Evolutionary conservation across 2,888 invertebrate species (phyloP), one percentile per base, ranked within the genome.

Genomic region (Chironomus tentans): DNA sequence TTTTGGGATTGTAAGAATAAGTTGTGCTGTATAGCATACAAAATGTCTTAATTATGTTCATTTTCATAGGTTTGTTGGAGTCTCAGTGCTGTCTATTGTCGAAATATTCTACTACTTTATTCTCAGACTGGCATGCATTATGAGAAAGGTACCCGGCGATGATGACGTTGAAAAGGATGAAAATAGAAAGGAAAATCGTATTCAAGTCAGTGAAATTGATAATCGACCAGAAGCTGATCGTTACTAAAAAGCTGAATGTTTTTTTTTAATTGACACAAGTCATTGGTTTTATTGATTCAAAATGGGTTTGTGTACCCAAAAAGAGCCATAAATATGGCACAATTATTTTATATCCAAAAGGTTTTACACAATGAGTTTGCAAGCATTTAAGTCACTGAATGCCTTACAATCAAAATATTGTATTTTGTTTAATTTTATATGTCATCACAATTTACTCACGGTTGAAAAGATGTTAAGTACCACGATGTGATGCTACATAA

Each of bases 61-160:
- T 50, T 12, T 5, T 0, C 10, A 15, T 15, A 50, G 50, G 10
- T 56, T 72, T 38, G 72, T 72, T 72, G 50, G 72, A 10, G 56
- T 71, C 1, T 70, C 70, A 2, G 70, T 70, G 10, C 18, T 50
- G 6, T 47, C 70, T n/a, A 70, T 50, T 50, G 50, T 50, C 3
- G 48, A 70, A 50, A 22, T 70, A 6, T 50, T 70, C 38, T 68
- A 68, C 13, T 70, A 70, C 15, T 50, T 70, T 18, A 50, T 71
- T 1, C 7, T 50, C 4, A 3, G 71, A 24, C 22, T 71, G 10
- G 71, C 71, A 6, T 71, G 71, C 50, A 71, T 71, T 5, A 50
- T 71, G 28, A 50, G 71, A 24, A 71, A 61, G n/a, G 56, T 5
- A 15, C n/a, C 15, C 7, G 15, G n/a, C 5, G 15, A 56, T 56